Evolutionary conservation across 2,888 invertebrate genomes (phyloP).

Genomic region (Liodrosophila aerea): DNA sequence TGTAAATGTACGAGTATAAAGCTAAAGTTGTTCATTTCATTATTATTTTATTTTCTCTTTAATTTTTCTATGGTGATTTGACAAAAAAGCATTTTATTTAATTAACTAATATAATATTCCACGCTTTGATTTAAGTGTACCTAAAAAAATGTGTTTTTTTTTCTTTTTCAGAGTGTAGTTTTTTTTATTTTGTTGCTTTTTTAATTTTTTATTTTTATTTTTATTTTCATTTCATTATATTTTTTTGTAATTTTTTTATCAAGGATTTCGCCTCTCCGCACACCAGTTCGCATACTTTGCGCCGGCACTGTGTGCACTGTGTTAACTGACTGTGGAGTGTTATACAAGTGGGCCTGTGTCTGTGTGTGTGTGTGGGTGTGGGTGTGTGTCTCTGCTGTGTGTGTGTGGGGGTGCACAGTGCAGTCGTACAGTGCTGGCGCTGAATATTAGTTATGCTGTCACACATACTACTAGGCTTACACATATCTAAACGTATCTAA

Average conservation of each 20-base stretch:
- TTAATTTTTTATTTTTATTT: conserved; percentile 21
- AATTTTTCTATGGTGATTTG: conserved; percentile 72
- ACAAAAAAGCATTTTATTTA: conserved; percentile 80
- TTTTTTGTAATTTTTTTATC: conserved; percentile 24
- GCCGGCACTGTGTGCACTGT: conserved; percentile 45
- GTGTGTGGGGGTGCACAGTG: no score
- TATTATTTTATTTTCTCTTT: conserved; percentile 18
- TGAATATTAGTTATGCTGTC: conserved; percentile 30
- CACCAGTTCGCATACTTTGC: conserved; percentile 33
- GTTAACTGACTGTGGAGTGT: conserved; percentile 19
- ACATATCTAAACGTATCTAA: conserved; percentile 22
- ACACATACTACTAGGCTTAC: conserved; percentile 16
- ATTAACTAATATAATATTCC: conserved; percentile 70
- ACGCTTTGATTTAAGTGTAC: conserved; percentile 75
- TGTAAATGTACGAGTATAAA: conserved; percentile 74
- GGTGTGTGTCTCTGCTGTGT: background rate
- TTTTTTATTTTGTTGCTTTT: conserved; percentile 24
- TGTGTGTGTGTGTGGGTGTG: conserved; percentile 21
- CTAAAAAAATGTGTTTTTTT: conserved; percentile 59
- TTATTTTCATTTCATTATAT: no score
- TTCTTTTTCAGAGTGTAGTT: conserved; percentile 9
- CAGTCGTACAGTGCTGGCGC: conserved; percentile 44
- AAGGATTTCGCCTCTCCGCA: conserved; percentile 32
- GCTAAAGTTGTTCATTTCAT: conserved; percentile 71
- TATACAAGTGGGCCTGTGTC: conserved; percentile 11